These are phyloP conservation scores for Tetragnatha versicolor DNA, from an alignment of 1,140 invertebrate genomes.

Conservation along the genomic window DNA sequence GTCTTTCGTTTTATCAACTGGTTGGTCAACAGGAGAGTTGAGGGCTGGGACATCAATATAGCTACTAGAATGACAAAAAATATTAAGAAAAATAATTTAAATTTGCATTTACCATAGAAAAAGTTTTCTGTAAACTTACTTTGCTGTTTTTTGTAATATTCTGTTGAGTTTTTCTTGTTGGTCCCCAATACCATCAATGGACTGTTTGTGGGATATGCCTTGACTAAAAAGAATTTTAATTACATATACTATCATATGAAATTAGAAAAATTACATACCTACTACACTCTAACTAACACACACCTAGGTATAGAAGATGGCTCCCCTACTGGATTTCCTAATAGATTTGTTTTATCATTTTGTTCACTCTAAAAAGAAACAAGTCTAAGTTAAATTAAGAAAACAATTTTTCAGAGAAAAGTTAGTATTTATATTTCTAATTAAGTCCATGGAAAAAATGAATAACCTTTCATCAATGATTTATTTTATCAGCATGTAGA, in stretches of 20 bases:
- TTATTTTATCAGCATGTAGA: too few relatives aligned
- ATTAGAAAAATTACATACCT: neutral
- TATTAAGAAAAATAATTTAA: neutral
- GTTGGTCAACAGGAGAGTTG: constrained; percentile 37
- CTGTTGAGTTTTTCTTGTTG: constrained; percentile 30
- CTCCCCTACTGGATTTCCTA: constrained; percentile 45
- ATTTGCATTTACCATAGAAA: neutral
- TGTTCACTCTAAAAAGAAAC: constrained; percentile 26
- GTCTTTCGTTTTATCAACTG: constrained; percentile 38
- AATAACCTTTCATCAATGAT: too few relatives aligned
- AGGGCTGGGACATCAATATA: constrained; percentile 50
- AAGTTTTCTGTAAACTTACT: constrained; percentile 12
- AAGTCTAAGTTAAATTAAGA: neutral
- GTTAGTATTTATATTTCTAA: neutral
- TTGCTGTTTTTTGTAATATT: constrained; percentile 41
- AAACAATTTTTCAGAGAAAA: neutral
- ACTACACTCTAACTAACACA: neutral
- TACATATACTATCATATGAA: neutral
- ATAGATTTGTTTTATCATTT: constrained; percentile 42
- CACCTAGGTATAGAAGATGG: constrained; percentile 9
- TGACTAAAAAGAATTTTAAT: constrained; percentile 3
- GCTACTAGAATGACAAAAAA: constrained; percentile 4
- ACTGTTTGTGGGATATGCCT: constrained; percentile 30
- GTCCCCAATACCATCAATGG: constrained; percentile 1
- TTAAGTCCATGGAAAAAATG: neutral